Conservation (phyloP, 2,888 invertebrate species). For the Hermodice carunculata region DNA sequence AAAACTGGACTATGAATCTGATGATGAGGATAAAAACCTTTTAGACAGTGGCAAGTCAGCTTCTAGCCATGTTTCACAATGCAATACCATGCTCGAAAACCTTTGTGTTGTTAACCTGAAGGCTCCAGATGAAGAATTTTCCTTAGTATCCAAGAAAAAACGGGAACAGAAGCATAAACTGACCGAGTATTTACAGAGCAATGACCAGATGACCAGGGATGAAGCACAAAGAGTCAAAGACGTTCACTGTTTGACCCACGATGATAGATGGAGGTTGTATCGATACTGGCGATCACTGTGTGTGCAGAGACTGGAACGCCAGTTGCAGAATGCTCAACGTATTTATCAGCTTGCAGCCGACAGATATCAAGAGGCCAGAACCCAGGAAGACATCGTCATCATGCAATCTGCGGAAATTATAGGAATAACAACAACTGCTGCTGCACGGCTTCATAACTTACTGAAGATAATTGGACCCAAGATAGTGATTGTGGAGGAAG, state of each 20-base stretch:
- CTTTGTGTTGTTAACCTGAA: no score
- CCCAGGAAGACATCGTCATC: conserved; percentile 50
- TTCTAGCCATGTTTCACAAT: no score
- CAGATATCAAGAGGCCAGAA: conserved; percentile 36
- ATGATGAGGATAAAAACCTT: no score
- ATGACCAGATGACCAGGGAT: conserved; percentile 47
- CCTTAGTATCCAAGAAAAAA: no score
- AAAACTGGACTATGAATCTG: no score
- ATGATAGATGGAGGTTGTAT: conserved; percentile 71
- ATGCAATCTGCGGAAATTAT: conserved; percentile 51
- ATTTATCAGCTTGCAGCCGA: conserved; percentile 35
- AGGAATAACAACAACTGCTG: conserved; percentile 66
- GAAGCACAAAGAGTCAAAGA: conserved; percentile 44
- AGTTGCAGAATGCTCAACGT: conserved; percentile 32
- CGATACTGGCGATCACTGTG: conserved; percentile 61
- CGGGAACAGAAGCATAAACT: no score
- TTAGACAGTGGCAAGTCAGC: no score
- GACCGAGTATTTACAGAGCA: no score
- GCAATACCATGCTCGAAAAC: no score
- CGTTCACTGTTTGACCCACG: conserved; percentile 51
- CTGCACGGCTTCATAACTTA: conserved; percentile 57
- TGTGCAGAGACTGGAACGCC: conserved; percentile 28
- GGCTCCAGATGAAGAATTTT: no score
- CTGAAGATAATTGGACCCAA: conserved; percentile 62
- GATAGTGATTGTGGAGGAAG: conserved; percentile 82